Conservation (phyloP, 2,888 invertebrate species). For the Orchesella flavescens region DNA sequence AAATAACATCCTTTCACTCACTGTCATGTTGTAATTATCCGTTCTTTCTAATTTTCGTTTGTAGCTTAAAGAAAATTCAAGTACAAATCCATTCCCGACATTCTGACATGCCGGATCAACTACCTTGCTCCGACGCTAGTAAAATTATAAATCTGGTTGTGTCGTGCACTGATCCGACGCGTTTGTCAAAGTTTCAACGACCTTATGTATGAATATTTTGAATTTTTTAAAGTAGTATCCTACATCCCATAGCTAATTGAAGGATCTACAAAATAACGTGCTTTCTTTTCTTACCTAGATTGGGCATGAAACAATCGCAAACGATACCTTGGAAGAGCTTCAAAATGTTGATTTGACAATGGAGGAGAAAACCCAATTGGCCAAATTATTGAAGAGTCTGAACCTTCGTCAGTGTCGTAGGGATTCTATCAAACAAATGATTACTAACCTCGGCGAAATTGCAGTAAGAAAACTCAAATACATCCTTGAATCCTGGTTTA, state of each 20-base stretch:
- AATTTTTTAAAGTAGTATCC: background rate
- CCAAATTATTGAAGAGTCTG: conserved; percentile 45
- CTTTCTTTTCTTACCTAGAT: conserved; percentile 18
- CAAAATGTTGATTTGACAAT: conserved; percentile 1
- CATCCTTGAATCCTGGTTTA: background rate
- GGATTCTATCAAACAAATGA: conserved; percentile 28
- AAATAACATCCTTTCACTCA: too few relatives aligned
- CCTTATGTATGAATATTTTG: conserved; percentile 4
- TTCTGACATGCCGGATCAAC: background rate
- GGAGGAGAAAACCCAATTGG: conserved; percentile 26
- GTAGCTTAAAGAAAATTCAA: conserved; percentile 7
- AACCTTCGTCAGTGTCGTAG: conserved; percentile 25
- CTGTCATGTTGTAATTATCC: too few relatives aligned
- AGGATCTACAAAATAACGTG: background rate
- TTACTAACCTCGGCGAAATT: background rate
- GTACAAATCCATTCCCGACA: background rate
- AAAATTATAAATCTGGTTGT: conserved; percentile 40
- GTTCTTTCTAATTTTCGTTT: background rate
- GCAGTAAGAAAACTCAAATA: conserved; percentile 11
- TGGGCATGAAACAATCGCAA: conserved; percentile 43
- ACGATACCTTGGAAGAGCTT: conserved; percentile 21
- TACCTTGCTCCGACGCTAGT: conserved; percentile 27
- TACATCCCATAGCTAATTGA: background rate
- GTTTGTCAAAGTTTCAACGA: conserved; percentile 9
- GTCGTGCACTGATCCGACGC: conserved; percentile 37